phyloP scores from a whole-genome alignment of 2,113 vertebrate species.

The Caretta caretta region DNA sequence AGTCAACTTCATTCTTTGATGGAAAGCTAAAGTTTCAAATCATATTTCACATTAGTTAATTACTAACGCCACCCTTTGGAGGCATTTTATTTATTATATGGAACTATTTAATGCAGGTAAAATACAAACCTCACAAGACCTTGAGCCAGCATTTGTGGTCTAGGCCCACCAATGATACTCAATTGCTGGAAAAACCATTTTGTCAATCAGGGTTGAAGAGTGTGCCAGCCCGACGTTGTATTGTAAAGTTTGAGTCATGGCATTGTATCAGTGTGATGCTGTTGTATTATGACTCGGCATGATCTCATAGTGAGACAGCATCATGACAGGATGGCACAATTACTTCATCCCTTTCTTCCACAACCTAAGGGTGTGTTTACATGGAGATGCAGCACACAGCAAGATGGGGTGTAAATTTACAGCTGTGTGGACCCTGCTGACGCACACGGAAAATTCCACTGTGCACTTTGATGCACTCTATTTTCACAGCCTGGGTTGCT shows the following conservation, averaged over 20 bases:
- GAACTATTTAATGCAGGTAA: neutral
- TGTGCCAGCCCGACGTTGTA: accelerated
- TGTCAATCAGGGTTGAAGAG: neutral
- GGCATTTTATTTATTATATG: neutral
- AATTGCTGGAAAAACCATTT: neutral
- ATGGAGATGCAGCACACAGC: neutral
- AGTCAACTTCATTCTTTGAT: neutral
- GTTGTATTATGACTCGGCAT: neutral
- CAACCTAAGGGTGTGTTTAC: neutral
- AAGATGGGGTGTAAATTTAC: neutral
- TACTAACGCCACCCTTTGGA: neutral
- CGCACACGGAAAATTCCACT: neutral
- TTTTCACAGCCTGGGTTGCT: neutral
- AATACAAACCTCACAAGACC: neutral
- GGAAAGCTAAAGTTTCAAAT: neutral
- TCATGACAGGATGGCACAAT: neutral
- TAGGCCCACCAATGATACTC: neutral
- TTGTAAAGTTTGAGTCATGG: accelerated
- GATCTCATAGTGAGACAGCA: accelerated
- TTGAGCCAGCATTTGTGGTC: neutral
- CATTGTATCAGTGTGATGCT: accelerated
- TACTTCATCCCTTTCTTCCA: neutral
- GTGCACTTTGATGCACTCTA: neutral
- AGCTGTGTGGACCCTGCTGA: neutral
- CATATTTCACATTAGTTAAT: neutral